Evolutionary conservation across 2,888 invertebrate genomes (phyloP).

Genomic region (Hetaerina titia): DNA sequence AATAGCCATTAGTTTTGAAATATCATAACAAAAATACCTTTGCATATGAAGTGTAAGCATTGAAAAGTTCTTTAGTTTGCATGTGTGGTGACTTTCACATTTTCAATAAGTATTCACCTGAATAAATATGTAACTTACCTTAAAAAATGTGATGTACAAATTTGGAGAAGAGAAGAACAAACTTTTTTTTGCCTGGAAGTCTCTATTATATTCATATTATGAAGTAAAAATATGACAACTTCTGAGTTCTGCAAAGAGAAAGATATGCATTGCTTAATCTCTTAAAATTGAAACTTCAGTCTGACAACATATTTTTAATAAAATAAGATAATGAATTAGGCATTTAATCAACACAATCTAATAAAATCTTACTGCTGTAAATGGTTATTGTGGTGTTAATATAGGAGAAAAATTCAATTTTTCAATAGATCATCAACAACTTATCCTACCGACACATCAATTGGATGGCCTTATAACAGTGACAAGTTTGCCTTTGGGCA

Average conservation of each 20-base stretch:
- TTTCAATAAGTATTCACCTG: not conserved
- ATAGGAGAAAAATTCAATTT: too few relatives aligned
- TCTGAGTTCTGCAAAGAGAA: constrained; percentile 76
- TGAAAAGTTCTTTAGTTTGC: too few relatives aligned
- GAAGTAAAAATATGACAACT: constrained; percentile 78
- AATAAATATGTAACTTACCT: constrained; percentile 73
- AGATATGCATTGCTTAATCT: not conserved
- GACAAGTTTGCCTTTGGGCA: too few relatives aligned
- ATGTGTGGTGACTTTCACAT: not conserved
- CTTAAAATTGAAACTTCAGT: not conserved
- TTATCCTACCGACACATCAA: too few relatives aligned
- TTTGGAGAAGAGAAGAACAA: constrained; percentile 75
- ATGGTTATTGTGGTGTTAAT: too few relatives aligned
- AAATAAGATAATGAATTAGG: not conserved
- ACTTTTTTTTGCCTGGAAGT: constrained; percentile 77
- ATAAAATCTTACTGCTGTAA: too few relatives aligned
- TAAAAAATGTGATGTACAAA: constrained; percentile 78
- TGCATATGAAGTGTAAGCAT: too few relatives aligned
- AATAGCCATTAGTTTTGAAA: too few relatives aligned
- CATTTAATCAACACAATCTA: too few relatives aligned
- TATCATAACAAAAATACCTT: too few relatives aligned
- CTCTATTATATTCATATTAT: constrained; percentile 79
- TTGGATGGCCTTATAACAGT: too few relatives aligned
- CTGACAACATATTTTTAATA: not conserved
- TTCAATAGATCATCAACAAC: too few relatives aligned